These are phyloP conservation scores for Neodiprion fabricii DNA, from an alignment of 1,140 invertebrate genomes.

Conservation along the genomic window DNA sequence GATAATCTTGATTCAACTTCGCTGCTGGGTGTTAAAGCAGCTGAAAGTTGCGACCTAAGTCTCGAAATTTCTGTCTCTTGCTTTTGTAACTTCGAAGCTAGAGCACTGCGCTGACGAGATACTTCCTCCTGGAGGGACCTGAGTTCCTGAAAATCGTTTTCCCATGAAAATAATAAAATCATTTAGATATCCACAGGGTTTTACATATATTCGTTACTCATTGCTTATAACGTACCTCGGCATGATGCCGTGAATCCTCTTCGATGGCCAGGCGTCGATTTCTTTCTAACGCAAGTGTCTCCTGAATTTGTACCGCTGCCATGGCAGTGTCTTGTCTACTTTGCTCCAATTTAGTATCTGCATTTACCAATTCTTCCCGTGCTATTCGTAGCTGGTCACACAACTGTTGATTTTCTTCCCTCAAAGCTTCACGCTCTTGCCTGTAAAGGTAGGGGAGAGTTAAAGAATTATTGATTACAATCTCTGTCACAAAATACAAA, in stretches of 20 bases:
- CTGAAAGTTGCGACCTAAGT: slow-evolving; percentile 65
- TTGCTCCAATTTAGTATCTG: slow-evolving; percentile 58
- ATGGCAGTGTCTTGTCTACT: slow-evolving; percentile 50
- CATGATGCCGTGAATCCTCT: slow-evolving; percentile 65
- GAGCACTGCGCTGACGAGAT: slow-evolving; percentile 60
- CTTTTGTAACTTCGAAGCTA: slow-evolving; percentile 64
- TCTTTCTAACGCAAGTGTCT: slow-evolving; percentile 64
- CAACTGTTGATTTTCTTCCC: slow-evolving; percentile 67
- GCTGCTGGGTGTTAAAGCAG: slow-evolving; percentile 61
- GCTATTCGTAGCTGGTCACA: slow-evolving; percentile 63
- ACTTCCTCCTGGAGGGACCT: slow-evolving; percentile 68
- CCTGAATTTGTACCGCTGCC: slow-evolving; percentile 60
- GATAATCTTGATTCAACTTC: slow-evolving; percentile 75
- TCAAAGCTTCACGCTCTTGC: slow-evolving; percentile 68
- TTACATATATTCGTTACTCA: not conserved
- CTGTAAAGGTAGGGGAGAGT: slow-evolving; percentile 34
- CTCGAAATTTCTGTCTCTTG: slow-evolving; percentile 69
- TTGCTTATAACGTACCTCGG: slow-evolving; percentile 51
- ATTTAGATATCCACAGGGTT: slow-evolving; percentile 9
- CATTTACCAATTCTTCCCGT: slow-evolving; percentile 62
- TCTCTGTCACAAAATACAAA: slow-evolving; percentile 17
- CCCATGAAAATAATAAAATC: slow-evolving; percentile 9
- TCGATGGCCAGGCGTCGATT: slow-evolving; percentile 64
- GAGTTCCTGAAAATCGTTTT: slow-evolving; percentile 62
- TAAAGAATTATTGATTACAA: not conserved